phyloP scores from a whole-genome alignment of 2,113 vertebrate species.

The Cettia cetti region DNA sequence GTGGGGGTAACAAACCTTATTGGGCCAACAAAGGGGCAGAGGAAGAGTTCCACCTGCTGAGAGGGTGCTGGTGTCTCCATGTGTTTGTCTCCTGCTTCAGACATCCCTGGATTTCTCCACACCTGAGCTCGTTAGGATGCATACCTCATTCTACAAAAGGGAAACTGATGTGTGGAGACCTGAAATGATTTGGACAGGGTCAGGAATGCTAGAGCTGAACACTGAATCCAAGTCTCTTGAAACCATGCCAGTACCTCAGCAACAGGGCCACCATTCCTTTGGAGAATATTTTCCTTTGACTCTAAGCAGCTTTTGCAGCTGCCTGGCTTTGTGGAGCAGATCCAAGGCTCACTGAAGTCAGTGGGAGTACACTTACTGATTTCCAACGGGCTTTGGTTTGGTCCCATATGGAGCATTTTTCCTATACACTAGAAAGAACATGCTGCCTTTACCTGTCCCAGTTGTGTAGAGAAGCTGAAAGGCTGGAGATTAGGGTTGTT shows the following conservation, averaged over 20 bases:
- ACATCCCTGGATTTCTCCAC: background rate
- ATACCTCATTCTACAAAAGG: background rate
- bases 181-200: background rate
- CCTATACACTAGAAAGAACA: background rate
- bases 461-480: background rate
- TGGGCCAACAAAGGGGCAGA: background rate
- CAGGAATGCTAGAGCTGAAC: background rate
- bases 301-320: conserved; percentile 35
- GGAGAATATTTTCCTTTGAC: background rate
- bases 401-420: background rate
- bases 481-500: background rate
- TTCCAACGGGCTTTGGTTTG: background rate
- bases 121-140: fast-evolving
- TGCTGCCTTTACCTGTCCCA: background rate
- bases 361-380: background rate
- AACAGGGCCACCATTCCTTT: conserved; percentile 3
- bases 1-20: background rate
- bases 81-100: background rate
- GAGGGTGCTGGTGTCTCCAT: background rate
- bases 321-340: background rate
- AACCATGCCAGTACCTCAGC: background rate
- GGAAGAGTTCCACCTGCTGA: background rate
- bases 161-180: background rate
- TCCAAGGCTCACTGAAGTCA: conserved; percentile 8
- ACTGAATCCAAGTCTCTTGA: background rate